phyloP scores from a whole-genome alignment of 2,888 invertebrate genomes.

The Lissonota sp. region DNA sequence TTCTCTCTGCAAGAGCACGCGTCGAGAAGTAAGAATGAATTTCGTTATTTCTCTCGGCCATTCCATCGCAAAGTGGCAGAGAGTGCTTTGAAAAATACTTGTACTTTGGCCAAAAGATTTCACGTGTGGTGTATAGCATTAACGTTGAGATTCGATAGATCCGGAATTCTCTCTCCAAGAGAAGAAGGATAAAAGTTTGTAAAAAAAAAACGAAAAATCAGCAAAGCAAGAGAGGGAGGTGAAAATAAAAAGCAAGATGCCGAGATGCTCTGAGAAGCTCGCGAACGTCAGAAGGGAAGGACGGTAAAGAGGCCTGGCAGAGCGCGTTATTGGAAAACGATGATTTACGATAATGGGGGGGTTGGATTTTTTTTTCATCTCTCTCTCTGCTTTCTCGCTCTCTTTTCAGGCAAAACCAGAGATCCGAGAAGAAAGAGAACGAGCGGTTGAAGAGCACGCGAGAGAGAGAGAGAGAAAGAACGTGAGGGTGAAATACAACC shows the following conservation, averaged over 20 bases:
- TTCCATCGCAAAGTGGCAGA: slow-evolving; percentile 33
- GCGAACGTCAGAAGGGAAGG: slow-evolving; percentile 64
- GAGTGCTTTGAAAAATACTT: slow-evolving; percentile 57
- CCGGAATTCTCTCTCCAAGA: slow-evolving; percentile 30
- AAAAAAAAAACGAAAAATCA: slow-evolving; percentile 33
- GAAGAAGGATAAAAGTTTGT: slow-evolving; percentile 36
- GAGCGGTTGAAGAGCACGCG: slow-evolving; percentile 53
- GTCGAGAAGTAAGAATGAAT: slow-evolving; percentile 52
- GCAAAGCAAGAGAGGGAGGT: slow-evolving; percentile 43
- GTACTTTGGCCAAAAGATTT: slow-evolving; percentile 25
- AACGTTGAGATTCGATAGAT: slow-evolving; percentile 39
- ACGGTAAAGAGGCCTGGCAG: slow-evolving; percentile 81
- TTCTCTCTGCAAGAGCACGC: slow-evolving; percentile 31
- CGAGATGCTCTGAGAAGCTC: slow-evolving; percentile 47
- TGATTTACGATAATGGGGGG: slow-evolving; percentile 87
- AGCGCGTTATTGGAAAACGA: slow-evolving; percentile 85
- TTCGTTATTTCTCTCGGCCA: slow-evolving; percentile 41
- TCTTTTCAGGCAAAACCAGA: slow-evolving; percentile 53
- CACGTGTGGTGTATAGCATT: slow-evolving; percentile 60
- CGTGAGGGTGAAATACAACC: slow-evolving; percentile 62
- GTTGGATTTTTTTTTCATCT: slow-evolving; percentile 78
- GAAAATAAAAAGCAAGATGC: slow-evolving; percentile 45
- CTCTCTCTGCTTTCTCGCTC: slow-evolving; percentile 34
- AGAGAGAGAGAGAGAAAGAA: slow-evolving; percentile 53
- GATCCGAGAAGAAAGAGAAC: slow-evolving; percentile 64